These are phyloP conservation scores for Calonectris borealis DNA, from an alignment of 2,113 vertebrate species.

Conservation along the genomic window DNA sequence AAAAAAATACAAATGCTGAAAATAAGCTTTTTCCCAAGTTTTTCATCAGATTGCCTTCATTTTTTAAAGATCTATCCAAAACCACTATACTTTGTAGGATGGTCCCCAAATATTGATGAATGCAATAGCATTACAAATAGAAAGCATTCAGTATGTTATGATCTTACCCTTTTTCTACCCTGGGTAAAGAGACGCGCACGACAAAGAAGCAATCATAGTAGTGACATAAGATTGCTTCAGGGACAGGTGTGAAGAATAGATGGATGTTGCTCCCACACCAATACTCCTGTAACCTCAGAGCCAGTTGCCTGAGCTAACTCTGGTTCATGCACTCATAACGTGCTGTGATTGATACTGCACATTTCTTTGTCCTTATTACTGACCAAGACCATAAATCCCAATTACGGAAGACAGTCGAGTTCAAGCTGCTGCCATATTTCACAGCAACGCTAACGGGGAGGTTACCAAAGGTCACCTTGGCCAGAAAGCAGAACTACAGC, in stretches of 20 bases:
- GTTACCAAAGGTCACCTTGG: conserved; percentile 24
- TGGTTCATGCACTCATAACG: background rate
- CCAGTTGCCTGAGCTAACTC: conserved; percentile 4
- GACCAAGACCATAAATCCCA: conserved; percentile 43
- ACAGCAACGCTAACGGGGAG: background rate
- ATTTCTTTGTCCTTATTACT: conserved; percentile 53
- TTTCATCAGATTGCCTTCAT: background rate
- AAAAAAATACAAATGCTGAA: background rate
- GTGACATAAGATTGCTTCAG: background rate
- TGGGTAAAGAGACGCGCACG: background rate
- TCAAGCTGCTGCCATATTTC: conserved; percentile 47
- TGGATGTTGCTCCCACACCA: background rate
- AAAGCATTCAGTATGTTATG: background rate
- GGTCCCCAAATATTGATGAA: background rate
- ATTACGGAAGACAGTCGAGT: conserved; percentile 13
- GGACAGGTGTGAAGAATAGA: conserved; percentile 14
- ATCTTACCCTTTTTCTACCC: background rate
- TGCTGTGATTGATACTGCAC: conserved; percentile 36
- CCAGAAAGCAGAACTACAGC: background rate
- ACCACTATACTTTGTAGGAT: background rate
- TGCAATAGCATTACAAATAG: background rate
- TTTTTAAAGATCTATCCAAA: background rate
- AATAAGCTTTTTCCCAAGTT: background rate
- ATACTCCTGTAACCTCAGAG: background rate
- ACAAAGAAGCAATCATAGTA: background rate